Evolutionary conservation across 2,113 vertebrate species (phyloP), one percentile per base, ranked within the genome.

Genomic region (Neolamprologus longior): DNA sequence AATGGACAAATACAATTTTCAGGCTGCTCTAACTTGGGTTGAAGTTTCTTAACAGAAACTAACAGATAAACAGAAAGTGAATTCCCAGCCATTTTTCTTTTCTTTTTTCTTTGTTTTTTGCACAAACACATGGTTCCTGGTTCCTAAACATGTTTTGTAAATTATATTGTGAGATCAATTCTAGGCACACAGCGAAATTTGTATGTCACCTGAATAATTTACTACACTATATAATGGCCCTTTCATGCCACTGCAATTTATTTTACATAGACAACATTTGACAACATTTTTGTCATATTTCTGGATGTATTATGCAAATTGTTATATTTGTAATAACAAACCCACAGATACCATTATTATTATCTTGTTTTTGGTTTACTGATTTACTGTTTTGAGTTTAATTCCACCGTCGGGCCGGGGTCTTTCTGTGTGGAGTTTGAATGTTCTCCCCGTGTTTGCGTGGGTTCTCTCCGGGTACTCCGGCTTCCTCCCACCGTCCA

Each of bases 401-500:
- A 57, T 57, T 57, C 24, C 54, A 57, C 7, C 0, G 0, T 57
- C 7, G 1, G 54, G 12, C 54, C 0, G 1, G 54, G 24, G 54
- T 57, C 24, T 26, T 57, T 57, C 54, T 57, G 54, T 55, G 54
- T 57, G 24, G 12, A 57, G 54, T 26, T 14, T 57, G 12, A 0
- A 26, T 57, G 54, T 57, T 57, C 24, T 57, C 54, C 12, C 4
- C 2, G 12, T 57, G 54, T 57, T 57, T 57, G 3, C 0, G 2
- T 57, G 54, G 3, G 12, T 14, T 26, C 54, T 26, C 24, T 57
- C 54, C 12, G 2, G 54, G 54, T 26, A 57, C 54, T 8, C 24
- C 0, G 12, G 24, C 24, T 26, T 57, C 12, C 54, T 57, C 2
- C 24, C 13, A 57, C 24, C 0, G 3, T 57, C 24, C 24, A 0